Conservation (phyloP, 92 coral and sea anemone species). For the Phymanthus crucifer region DNA sequence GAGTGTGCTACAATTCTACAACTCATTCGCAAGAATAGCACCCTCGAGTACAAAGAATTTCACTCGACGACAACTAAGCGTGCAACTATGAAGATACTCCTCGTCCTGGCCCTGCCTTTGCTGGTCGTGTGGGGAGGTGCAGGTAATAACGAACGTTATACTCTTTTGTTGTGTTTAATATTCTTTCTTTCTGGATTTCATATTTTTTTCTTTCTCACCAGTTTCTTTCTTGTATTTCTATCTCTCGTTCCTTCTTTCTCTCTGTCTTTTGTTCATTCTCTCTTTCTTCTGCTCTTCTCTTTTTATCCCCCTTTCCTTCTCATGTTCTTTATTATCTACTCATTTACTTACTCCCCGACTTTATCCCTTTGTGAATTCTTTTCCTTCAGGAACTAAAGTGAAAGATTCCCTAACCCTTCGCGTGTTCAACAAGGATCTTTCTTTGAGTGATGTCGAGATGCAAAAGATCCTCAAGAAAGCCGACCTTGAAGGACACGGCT, state of each 20-base stretch:
- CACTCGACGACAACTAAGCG: too few relatives aligned
- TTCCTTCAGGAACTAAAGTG: background rate
- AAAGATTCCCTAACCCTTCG: constrained; percentile 19
- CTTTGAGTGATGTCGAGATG: constrained; percentile 18
- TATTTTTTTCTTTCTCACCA: too few relatives aligned
- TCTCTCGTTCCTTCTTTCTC: too few relatives aligned
- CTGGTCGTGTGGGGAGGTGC: constrained; percentile 4
- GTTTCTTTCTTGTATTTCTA: too few relatives aligned
- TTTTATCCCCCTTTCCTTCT: too few relatives aligned
- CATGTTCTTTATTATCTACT: background rate
- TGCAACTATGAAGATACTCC: background rate
- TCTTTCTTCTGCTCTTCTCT: background rate
- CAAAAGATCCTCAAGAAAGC: constrained; percentile 27
- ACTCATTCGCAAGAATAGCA: too few relatives aligned
- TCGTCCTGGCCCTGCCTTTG: constrained; percentile 7
- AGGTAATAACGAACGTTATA: background rate
- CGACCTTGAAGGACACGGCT: constrained; percentile 34
- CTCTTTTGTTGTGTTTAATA: background rate
- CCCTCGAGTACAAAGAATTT: too few relatives aligned
- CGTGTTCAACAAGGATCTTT: constrained; percentile 29
- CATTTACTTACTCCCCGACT: background rate
- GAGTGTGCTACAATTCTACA: too few relatives aligned
- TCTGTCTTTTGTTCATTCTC: background rate
- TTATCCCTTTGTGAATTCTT: background rate
- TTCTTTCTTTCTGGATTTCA: too few relatives aligned